A percentile compares a stretch with the other conserved stretches of the same genome.
phyloP scores from a whole-genome alignment of 2,888 invertebrate species.

The Nomada fucata region DNA sequence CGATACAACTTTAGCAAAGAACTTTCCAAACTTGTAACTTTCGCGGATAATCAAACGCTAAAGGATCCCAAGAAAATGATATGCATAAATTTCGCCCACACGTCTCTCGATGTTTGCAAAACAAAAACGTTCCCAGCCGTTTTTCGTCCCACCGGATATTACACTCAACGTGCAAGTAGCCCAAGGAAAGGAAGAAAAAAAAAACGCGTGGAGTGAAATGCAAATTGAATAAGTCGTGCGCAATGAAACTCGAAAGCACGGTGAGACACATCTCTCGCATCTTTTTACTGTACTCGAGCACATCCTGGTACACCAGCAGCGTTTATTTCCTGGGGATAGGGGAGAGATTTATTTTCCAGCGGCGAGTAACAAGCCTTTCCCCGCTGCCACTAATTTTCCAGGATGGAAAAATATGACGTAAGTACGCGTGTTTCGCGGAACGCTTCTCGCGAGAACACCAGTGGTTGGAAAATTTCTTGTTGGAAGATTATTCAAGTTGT shows the following conservation, averaged over 20 bases:
- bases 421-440: constrained; percentile 4
- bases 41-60: background rate
- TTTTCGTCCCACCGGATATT: background rate
- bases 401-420: constrained; percentile 24
- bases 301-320: constrained; percentile 32
- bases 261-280: constrained; percentile 9
- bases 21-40: background rate
- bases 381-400: constrained; percentile 36
- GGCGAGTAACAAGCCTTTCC: constrained; percentile 24
- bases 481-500: too few species aligned
- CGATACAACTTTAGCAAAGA: too few species aligned
- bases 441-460: background rate
- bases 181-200: constrained; percentile 12
- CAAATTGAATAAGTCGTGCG: constrained; percentile 60
- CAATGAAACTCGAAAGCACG: constrained; percentile 47
- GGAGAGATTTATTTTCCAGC: constrained; percentile 38
- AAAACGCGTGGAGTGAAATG: background rate
- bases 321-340: constrained; percentile 51
- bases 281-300: constrained; percentile 37
- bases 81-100: background rate
- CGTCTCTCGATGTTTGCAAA: background rate
- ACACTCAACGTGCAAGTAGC: constrained; percentile 9
- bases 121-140: background rate
- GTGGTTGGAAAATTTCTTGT: background rate
- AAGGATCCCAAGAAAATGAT: background rate